A percentile compares a stretch with the other conserved stretches of the same genome.
Evolutionary conservation across 2,113 vertebrate genomes (phyloP).

Genomic region (Sphaerodactylus townsendi): DNA sequence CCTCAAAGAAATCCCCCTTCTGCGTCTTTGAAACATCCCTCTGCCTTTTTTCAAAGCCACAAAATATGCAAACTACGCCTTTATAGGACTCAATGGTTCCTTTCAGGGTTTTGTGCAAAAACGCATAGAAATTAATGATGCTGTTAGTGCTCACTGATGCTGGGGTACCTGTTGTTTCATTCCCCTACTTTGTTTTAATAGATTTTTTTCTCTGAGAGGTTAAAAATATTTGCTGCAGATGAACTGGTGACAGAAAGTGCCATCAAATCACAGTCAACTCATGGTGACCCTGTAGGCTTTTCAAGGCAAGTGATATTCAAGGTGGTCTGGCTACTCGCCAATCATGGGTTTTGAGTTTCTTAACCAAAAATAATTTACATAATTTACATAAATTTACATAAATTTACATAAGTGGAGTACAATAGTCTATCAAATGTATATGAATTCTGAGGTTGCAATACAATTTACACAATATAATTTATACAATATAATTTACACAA

Average conservation of each 20-base stretch:
- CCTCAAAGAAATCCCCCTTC: slow-evolving; percentile 8
- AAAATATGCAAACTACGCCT: slow-evolving; percentile 14
- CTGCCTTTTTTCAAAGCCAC: not conserved
- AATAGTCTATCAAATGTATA: too few species aligned
- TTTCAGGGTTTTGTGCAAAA: slow-evolving; percentile 17
- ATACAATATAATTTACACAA: too few species aligned
- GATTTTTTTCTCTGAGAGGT: not conserved
- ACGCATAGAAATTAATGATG: not conserved
- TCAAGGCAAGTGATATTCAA: too few species aligned
- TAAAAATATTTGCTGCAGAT: too few species aligned
- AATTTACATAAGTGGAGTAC: too few species aligned
- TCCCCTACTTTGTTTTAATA: not conserved
- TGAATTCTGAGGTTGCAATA: too few species aligned
- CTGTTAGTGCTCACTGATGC: not conserved
- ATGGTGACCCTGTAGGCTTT: too few species aligned
- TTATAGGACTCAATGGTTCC: slow-evolving; percentile 17
- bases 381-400: too few species aligned
- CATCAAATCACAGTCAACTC: too few species aligned
- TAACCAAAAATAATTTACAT: too few species aligned
- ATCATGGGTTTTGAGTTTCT: not conserved
- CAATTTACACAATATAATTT: too few species aligned
- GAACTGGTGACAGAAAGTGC: too few species aligned
- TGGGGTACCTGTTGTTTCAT: slow-evolving; percentile 32
- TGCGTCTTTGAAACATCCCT: slow-evolving; percentile 23
- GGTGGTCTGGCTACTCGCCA: not conserved